A percentile compares a stretch with the other conserved stretches of the same genome.
Evolutionary conservation across 2,888 invertebrate species (phyloP).

Genomic region (Melanophora roralis): DNA sequence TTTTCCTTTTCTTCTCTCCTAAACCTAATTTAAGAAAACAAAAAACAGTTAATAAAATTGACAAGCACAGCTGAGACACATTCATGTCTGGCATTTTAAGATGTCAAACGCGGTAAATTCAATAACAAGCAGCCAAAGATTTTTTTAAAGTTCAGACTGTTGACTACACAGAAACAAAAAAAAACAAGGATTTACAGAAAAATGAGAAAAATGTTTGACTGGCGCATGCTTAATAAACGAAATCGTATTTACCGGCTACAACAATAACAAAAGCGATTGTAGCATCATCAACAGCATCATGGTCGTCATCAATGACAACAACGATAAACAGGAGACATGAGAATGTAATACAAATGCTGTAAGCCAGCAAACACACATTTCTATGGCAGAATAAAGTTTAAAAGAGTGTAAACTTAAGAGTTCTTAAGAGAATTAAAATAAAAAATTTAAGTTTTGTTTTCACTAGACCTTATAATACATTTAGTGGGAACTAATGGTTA

Average conservation of each 20-base stretch:
- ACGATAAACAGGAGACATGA: slow-evolving; percentile 14
- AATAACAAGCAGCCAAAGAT: slow-evolving; percentile 37
- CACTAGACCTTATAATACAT: no score
- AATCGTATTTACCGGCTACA: slow-evolving; percentile 12
- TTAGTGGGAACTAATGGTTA: no score
- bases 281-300: slow-evolving; percentile 37
- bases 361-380: background rate
- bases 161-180: slow-evolving; percentile 17
- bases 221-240: slow-evolving; percentile 54
- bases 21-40: background rate
- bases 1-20: background rate
- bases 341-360: background rate
- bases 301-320: slow-evolving; percentile 30
- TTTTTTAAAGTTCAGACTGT: background rate
- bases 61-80: slow-evolving; percentile 61
- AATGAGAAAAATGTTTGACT: slow-evolving; percentile 52
- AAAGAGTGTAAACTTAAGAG: background rate
- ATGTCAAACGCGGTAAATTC: slow-evolving; percentile 58
- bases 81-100: slow-evolving; percentile 57
- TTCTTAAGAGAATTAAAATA: background rate
- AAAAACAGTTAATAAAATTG: slow-evolving; percentile 56
- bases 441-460: no score
- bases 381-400: background rate
- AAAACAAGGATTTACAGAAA: background rate
- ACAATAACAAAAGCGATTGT: slow-evolving; percentile 15